A percentile compares a stretch with the other conserved stretches of the same genome.
phyloP scores from a whole-genome alignment of 2,888 invertebrate genomes.

The Tribolium freemani region DNA sequence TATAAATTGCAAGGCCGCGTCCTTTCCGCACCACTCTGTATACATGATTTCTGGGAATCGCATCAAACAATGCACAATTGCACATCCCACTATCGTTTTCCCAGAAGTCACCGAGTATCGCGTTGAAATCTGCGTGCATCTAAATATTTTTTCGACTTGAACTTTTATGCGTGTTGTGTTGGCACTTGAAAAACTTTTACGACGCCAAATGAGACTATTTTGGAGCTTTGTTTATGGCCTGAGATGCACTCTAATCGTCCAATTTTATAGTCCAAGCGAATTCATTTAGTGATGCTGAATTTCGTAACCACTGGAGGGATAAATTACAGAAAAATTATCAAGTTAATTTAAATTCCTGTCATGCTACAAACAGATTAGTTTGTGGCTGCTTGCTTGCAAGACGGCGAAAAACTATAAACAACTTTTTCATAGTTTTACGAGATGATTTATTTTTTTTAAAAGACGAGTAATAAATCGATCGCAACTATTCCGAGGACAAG shows the following conservation, averaged over 20 bases:
- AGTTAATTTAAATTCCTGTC: conserved; percentile 42
- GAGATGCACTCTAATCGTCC: background rate
- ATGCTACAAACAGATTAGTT: conserved; percentile 34
- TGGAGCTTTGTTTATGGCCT: background rate
- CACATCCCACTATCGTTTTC: too few species aligned
- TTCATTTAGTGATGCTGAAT: conserved; percentile 30
- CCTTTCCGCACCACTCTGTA: too few species aligned
- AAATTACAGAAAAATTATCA: conserved; percentile 38
- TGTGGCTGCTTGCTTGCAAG: conserved; percentile 14
- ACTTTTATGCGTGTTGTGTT: background rate
- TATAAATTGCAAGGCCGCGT: too few species aligned
- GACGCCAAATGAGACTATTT: background rate
- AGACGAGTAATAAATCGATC: background rate
- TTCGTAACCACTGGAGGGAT: conserved; percentile 40
- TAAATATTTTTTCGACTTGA: too few species aligned
- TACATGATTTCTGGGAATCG: too few species aligned
- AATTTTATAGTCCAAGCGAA: background rate
- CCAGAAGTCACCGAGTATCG: too few species aligned
- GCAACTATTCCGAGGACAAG: background rate
- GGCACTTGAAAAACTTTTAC: background rate
- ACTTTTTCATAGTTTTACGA: conserved; percentile 16
- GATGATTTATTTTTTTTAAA: background rate
- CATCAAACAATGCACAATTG: too few species aligned
- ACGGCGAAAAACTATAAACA: conserved; percentile 34
- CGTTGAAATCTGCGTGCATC: too few species aligned